Conservation (phyloP, 2,888 invertebrate species). For the Leucozona laternaria region DNA sequence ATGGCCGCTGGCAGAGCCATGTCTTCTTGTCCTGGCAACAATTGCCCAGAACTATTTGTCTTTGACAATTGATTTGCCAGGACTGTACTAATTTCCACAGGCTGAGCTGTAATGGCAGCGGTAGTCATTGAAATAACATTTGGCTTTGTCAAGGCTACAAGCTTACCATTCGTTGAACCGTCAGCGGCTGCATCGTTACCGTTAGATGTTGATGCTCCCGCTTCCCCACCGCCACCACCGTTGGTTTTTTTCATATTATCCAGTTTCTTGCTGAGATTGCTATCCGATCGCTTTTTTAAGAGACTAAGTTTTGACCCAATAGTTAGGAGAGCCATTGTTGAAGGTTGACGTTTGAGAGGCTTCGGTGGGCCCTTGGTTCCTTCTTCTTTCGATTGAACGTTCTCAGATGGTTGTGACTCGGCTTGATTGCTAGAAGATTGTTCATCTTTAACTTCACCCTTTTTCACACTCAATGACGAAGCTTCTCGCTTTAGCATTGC, state of each 20-base stretch:
- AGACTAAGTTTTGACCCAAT: conserved; percentile 81
- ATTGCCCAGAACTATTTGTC: conserved; percentile 68
- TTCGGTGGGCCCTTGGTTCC: conserved; percentile 43
- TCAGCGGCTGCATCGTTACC: conserved; percentile 42
- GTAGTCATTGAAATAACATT: conserved; percentile 86
- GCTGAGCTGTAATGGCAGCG: conserved; percentile 86
- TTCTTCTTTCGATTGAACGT: conserved; percentile 53
- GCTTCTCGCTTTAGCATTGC: conserved; percentile 64
- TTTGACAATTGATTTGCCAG: conserved; percentile 85
- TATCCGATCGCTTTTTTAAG: conserved; percentile 80
- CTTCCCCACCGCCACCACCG: conserved; percentile 56
- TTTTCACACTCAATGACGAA: conserved; percentile 63
- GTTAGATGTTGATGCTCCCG: not conserved
- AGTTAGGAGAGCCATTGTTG: conserved; percentile 80
- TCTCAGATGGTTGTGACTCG: conserved; percentile 19
- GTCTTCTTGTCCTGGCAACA: conserved; percentile 75
- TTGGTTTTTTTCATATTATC: conserved; percentile 77
- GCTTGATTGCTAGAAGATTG: conserved; percentile 21
- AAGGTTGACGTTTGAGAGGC: conserved; percentile 79
- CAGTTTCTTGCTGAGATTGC: conserved; percentile 79
- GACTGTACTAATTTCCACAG: conserved; percentile 85
- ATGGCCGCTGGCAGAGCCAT: conserved; percentile 78
- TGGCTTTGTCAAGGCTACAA: conserved; percentile 77
- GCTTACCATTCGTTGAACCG: conserved; percentile 70
- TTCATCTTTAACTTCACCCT: conserved; percentile 30